Evolutionary conservation across 2,113 vertebrate genomes (phyloP).

Genomic region (Crocuta crocuta): DNA sequence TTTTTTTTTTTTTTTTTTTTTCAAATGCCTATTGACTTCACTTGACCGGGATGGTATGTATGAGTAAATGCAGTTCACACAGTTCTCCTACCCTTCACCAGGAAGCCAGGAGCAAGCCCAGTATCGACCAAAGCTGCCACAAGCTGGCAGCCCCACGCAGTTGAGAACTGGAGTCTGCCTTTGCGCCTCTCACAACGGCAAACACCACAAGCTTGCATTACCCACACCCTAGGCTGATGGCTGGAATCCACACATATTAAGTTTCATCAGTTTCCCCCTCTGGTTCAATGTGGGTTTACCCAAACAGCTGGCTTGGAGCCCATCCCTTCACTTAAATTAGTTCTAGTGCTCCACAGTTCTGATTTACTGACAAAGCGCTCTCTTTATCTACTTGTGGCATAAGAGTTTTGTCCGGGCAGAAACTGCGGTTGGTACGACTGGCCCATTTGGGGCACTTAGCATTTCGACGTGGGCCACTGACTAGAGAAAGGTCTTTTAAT

Average conservation of each 20-base stretch:
- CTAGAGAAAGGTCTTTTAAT: slow-evolving; percentile 88
- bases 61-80: slow-evolving; percentile 22
- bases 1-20: background rate
- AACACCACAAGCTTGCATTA: background rate
- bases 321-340: slow-evolving; percentile 58
- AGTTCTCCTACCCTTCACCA: background rate
- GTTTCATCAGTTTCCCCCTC: background rate
- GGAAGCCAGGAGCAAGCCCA: slow-evolving; percentile 2
- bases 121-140: background rate
- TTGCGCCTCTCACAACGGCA: background rate
- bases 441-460: slow-evolving; percentile 82
- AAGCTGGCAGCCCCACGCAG: background rate
- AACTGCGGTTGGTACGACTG: background rate
- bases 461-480: slow-evolving; percentile 89
- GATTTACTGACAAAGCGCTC: slow-evolving; percentile 57
- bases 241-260: background rate
- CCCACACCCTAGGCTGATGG: background rate
- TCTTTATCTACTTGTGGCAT: slow-evolving; percentile 61
- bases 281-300: background rate
- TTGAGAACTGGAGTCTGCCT: background rate
- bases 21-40: slow-evolving; percentile 18
- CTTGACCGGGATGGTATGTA: background rate
- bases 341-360: slow-evolving; percentile 42
- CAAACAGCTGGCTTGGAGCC: slow-evolving; percentile 57
- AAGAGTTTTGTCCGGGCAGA: slow-evolving; percentile 61